Evolutionary conservation across 2,113 vertebrate species (phyloP), one percentile per base, ranked within the genome.

Genomic region (Stercorarius parasiticus): DNA sequence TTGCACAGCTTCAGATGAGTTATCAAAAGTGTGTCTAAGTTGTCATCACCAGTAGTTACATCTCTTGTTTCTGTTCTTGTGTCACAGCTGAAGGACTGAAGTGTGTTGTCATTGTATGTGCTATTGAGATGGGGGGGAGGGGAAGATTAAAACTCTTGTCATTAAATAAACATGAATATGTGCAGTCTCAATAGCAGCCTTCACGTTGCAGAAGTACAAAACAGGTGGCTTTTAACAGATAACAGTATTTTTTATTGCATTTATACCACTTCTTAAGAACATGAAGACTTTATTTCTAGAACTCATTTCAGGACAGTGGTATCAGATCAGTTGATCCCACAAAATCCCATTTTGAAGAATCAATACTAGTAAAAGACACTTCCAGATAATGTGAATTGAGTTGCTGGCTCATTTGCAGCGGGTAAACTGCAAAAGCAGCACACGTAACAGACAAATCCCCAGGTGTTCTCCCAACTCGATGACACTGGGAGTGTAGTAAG

Each of bases 1-100:
- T 95, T 98, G 96, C 99, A 99, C 83, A 99, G 97, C 65, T 98
- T 98, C 92, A 99, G 98, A 90, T 99, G 99, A 50, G 98, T 97
- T 10, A 97, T 81, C 62, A 99, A 69, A 53, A 99, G 97, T 23
- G 58, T 65, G 58, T 99, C 99, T 11, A 99, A 97, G 96, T 98
- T 97, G 36, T 96, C 98, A 88, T 98, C 96, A 4, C 99, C 99
- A 11, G 98, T 98, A 9, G 98, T 99, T 47, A 99, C 93, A 47
- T 98, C 95, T 38, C 81, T 64, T 58, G 90, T 93, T 12, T 98
- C 95, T 4, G 88, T 87, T n/a, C 94, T 97, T 16, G 15, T 83
- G 49, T 97, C 96, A 92, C 96, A 96, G 87, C 97, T 94, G 43
- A 95, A 90, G 19, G 97, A 97, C 42, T 95, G 97, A 14, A 90